Evolutionary conservation across 2,797 vertebrate species (phyloP), one percentile per base, ranked within the genome.

Genomic region (Peromyscus aztecus): DNA sequence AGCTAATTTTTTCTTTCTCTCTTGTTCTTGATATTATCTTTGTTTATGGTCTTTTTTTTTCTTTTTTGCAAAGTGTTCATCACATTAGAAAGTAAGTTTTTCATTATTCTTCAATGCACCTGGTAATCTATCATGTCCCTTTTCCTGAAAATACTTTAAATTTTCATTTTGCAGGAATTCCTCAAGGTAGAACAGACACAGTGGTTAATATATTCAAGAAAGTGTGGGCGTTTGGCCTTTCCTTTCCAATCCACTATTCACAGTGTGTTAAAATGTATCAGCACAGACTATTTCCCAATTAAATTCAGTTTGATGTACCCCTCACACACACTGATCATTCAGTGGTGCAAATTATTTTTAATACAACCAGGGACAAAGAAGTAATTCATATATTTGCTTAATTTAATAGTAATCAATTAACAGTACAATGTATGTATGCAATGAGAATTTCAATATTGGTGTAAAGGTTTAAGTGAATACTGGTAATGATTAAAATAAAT

Each of bases 161-260:
- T 46, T 96, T 80, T 86, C 55, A 67, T 84, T 57, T n/a, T 27
- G 55, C 17, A 24, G 61, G 23, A 27, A n/a, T 14, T 67, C 94
- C 77, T 57, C 3, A 4, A 67, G 57, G 16, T 12, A n/a, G 57
- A 37, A 83, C 2, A 43, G 8, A 34, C 8, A 14, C 14, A 55
- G 0, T 57, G 14, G 61, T 16, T 76, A 16, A 0, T 14, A 12
- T 1, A 37, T 8, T 27, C 7, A 57, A 40, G 31, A 43, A 13
- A 6, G 0, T 1, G 0, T 23, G 6, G 27, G 0, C 24, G 0
- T 14, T 37, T 17, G 6, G 13, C 16, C 29, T 80, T 77, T 63
- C 61, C 90, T 81, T 29, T 87, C 46, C 1, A 34, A n/a, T 0
- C 5, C 0, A 19, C 8, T 43, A 0, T 27, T 57, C 37, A 69